A percentile compares a stretch with the other conserved stretches of the same genome.
Conservation (phyloP, 2,888 invertebrate genomes). For the Nymphalis c-album region DNA sequence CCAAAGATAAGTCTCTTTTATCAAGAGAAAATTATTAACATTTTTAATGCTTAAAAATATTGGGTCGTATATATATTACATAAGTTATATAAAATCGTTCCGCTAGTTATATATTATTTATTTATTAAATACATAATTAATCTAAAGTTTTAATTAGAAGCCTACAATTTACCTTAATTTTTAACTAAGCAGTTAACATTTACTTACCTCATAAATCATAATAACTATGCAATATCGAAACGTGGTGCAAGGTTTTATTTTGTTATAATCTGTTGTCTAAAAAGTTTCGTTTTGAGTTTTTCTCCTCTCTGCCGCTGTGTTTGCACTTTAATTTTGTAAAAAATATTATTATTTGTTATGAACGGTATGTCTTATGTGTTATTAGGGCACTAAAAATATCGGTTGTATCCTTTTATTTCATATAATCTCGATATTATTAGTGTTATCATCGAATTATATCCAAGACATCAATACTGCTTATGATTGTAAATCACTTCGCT, state of each 20-base stretch:
- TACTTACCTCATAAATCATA: no score
- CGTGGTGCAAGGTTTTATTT: slow-evolving; percentile 41
- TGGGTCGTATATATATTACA: no score
- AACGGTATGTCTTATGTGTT: slow-evolving; percentile 47
- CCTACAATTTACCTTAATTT: no score
- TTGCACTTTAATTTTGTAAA: slow-evolving; percentile 62
- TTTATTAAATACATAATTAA: no score
- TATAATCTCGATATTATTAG: slow-evolving; percentile 29
- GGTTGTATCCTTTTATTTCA: slow-evolving; percentile 34
- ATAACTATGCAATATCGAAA: slow-evolving; percentile 38
- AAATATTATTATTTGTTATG: slow-evolving; percentile 48
- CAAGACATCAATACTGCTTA: slow-evolving; percentile 28
- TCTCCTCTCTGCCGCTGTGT: slow-evolving; percentile 63
- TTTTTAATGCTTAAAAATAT: no score
- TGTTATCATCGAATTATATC: slow-evolving; percentile 34
- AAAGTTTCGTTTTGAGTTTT: slow-evolving; percentile 69
- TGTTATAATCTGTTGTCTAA: slow-evolving; percentile 39
- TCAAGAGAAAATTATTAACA: no score
- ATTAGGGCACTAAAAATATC: slow-evolving; percentile 41
- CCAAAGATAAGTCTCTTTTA: no score
- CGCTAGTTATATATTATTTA: no score
- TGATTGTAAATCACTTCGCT: slow-evolving; percentile 18
- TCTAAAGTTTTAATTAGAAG: no score
- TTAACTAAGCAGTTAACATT: no score
- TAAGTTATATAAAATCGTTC: no score